Conservation (phyloP, 1,140 invertebrate species). For the Nasonia longicornis region DNA sequence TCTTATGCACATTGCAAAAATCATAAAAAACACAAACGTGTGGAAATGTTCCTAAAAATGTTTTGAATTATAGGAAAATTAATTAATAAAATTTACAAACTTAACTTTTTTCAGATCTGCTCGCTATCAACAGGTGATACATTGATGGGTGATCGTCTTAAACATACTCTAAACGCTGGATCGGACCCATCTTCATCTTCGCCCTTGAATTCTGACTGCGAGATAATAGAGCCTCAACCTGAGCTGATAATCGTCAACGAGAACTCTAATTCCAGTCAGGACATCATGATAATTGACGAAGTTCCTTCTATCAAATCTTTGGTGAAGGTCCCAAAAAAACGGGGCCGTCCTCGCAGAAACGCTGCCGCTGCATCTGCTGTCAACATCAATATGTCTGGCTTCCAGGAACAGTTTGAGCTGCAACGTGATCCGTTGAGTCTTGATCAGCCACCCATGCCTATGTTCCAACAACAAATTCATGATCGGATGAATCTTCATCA, state of each 20-base stretch:
- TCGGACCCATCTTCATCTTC: constrained; percentile 50
- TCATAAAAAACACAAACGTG: too few relatives aligned
- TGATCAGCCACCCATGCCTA: constrained; percentile 53
- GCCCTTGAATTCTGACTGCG: constrained; percentile 60
- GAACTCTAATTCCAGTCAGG: constrained; percentile 68
- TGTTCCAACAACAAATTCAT: constrained; percentile 34
- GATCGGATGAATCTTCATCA: not conserved
- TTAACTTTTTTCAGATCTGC: constrained; percentile 21
- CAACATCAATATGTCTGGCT: constrained; percentile 24
- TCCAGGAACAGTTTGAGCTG: constrained; percentile 48
- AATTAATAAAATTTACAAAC: not conserved
- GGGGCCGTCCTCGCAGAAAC: constrained; percentile 64
- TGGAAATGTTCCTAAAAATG: too few relatives aligned
- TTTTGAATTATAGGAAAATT: too few relatives aligned
- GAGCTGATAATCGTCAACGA: constrained; percentile 68
- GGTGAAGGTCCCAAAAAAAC: constrained; percentile 62
- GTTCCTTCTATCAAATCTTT: constrained; percentile 55
- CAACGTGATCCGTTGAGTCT: constrained; percentile 60
- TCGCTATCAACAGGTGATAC: constrained; percentile 43
- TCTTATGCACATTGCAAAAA: too few relatives aligned
- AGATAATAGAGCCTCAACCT: constrained; percentile 65
- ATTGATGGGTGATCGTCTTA: constrained; percentile 58
- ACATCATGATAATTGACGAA: constrained; percentile 67
- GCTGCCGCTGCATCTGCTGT: constrained; percentile 31
- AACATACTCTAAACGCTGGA: constrained; percentile 50